Conservation (phyloP, 2,113 vertebrate species). For the Pachypanchax playfairii region DNA sequence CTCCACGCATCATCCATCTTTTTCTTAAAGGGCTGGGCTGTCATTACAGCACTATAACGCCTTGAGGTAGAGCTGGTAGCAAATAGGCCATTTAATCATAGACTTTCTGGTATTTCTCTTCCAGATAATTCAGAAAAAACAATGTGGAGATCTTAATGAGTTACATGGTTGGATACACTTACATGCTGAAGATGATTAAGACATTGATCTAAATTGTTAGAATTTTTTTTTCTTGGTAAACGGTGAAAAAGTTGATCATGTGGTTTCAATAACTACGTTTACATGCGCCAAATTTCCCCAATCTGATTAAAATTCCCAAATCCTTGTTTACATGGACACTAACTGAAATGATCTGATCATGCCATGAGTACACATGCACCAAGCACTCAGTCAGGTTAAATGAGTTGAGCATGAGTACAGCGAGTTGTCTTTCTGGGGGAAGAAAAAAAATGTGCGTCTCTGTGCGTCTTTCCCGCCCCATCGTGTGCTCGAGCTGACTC, state of each 20-base stretch:
- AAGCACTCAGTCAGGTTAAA: no score
- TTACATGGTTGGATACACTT: constrained; percentile 30
- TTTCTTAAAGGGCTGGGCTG: constrained; percentile 34
- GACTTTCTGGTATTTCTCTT: constrained; percentile 6
- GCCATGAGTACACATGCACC: no score
- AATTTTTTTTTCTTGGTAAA: no score
- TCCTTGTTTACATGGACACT: no score
- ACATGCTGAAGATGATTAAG: constrained; percentile 7
- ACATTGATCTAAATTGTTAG: constrained; percentile 21
- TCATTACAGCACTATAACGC: constrained; percentile 15
- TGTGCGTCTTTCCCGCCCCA: no score
- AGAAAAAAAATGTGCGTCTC: no score
- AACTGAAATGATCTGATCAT: no score
- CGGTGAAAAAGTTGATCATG: neutral
- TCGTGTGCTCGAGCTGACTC: no score
- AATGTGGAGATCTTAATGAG: constrained; percentile 38
- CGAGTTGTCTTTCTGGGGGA: no score
- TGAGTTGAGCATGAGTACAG: no score
- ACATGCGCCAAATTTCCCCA: no score
- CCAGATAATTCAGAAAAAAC: constrained; percentile 13
- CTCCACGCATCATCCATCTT: constrained; percentile 55
- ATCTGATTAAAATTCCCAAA: no score
- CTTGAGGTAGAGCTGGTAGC: constrained; percentile 20
- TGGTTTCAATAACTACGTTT: neutral
- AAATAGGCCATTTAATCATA: constrained; percentile 43